These are phyloP conservation scores for Toxonevra muliebris DNA, from an alignment of 2,888 invertebrate species.

Conservation along the genomic window DNA sequence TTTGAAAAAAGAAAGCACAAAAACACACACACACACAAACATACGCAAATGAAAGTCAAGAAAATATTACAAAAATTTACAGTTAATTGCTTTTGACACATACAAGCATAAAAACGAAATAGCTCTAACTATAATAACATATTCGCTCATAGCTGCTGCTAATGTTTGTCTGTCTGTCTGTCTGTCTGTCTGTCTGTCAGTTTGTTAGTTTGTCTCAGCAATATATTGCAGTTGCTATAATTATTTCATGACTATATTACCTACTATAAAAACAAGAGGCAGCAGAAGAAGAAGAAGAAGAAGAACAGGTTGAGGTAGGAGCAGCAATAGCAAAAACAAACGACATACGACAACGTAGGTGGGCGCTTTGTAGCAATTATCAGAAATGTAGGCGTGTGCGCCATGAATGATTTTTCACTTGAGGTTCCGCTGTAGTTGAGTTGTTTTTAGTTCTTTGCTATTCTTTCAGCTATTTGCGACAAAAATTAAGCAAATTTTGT, in stretches of 20 bases:
- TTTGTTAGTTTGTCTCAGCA: neutral
- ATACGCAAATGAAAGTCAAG: neutral
- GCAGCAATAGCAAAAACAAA: neutral
- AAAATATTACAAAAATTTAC: slow-evolving; percentile 18
- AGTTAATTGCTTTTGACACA: slow-evolving; percentile 29
- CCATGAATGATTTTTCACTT: neutral
- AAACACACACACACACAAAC: slow-evolving; percentile 6
- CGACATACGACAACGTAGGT: slow-evolving; percentile 15
- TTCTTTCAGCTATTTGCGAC: too few species aligned
- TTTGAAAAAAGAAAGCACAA: neutral
- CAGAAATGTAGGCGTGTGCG: neutral
- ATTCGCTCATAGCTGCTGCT: too few species aligned
- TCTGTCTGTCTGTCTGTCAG: neutral
- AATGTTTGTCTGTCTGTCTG: too few species aligned
- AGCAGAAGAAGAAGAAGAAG: too few species aligned
- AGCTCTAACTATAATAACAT: neutral
- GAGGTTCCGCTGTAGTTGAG: neutral
- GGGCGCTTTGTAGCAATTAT: slow-evolving; percentile 9
- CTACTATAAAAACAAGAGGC: too few species aligned
- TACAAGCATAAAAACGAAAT: slow-evolving; percentile 11
- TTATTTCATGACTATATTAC: neutral
- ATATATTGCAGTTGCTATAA: slow-evolving; percentile 1
- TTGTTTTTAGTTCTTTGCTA: neutral
- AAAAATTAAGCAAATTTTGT: too few species aligned
- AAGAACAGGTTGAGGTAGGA: too few species aligned